A percentile compares a stretch with the other conserved stretches of the same genome.
Evolutionary conservation across 2,113 vertebrate genomes (phyloP).

Genomic region (Ptilonorhynchus violaceus): DNA sequence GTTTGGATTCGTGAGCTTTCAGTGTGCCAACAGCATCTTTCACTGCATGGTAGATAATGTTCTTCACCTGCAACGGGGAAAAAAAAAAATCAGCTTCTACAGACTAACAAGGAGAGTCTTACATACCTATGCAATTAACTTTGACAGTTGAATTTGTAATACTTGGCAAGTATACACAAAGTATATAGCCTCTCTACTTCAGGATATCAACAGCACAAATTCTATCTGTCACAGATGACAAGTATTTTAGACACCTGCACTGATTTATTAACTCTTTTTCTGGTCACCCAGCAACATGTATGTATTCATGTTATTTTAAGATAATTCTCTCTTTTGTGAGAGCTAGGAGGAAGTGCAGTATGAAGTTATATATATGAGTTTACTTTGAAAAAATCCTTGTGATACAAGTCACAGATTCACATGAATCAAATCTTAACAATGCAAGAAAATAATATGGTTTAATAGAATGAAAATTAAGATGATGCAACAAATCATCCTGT

Average conservation of each 20-base stretch:
- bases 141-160: background rate
- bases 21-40: conserved; percentile 98
- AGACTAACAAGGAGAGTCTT: background rate
- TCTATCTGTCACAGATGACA: background rate
- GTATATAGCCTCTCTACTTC: background rate
- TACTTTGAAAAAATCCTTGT: background rate
- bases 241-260: background rate
- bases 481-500: background rate
- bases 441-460: background rate
- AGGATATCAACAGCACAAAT: background rate
- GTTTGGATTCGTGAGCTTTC: conserved; percentile 93
- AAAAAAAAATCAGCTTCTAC: background rate
- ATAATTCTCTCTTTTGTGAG: background rate
- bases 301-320: background rate
- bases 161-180: background rate
- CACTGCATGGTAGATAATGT: conserved; percentile 99
- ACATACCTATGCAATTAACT: background rate
- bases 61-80: conserved; percentile 88
- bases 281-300: background rate
- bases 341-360: background rate
- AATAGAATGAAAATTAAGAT: background rate
- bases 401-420: background rate
- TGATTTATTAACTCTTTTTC: background rate
- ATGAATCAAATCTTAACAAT: background rate
- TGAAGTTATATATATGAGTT: background rate